phyloP scores from a whole-genome alignment of 2,113 vertebrate species.

The Spizaetus ornatus region DNA sequence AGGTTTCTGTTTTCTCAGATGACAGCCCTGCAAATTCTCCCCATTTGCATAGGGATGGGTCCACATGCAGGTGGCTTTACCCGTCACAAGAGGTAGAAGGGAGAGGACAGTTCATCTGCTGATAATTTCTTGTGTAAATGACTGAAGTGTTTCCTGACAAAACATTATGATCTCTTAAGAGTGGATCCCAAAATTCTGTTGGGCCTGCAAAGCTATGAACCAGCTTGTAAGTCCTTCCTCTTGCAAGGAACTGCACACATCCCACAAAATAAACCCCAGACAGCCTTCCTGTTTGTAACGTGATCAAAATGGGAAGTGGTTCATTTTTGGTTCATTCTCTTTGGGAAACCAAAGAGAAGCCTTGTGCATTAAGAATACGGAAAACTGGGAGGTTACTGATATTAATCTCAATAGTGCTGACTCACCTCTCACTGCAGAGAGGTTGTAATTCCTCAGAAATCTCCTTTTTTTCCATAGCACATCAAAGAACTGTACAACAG shows the following conservation, averaged over 20 bases:
- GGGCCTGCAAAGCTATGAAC: background rate
- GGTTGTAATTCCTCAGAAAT: background rate
- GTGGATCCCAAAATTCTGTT: background rate
- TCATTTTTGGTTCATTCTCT: background rate
- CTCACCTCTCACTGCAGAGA: background rate
- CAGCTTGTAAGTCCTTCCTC: background rate
- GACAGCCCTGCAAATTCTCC: background rate
- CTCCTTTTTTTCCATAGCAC: background rate
- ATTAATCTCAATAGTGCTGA: background rate
- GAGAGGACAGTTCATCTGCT: background rate
- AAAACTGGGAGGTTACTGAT: background rate
- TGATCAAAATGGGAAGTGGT: background rate
- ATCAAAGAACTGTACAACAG: background rate
- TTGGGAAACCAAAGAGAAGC: background rate
- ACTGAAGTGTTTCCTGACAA: background rate
- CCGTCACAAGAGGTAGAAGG: background rate
- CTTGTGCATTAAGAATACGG: background rate
- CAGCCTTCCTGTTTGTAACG: background rate
- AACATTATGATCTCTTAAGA: background rate
- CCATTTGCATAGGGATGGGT: background rate
- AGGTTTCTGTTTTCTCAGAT: background rate
- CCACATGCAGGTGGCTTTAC: background rate
- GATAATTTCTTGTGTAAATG: background rate
- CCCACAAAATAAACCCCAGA: background rate
- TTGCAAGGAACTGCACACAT: background rate